phyloP scores from a whole-genome alignment of 2,113 vertebrate species.

The Rostratula benghalensis region DNA sequence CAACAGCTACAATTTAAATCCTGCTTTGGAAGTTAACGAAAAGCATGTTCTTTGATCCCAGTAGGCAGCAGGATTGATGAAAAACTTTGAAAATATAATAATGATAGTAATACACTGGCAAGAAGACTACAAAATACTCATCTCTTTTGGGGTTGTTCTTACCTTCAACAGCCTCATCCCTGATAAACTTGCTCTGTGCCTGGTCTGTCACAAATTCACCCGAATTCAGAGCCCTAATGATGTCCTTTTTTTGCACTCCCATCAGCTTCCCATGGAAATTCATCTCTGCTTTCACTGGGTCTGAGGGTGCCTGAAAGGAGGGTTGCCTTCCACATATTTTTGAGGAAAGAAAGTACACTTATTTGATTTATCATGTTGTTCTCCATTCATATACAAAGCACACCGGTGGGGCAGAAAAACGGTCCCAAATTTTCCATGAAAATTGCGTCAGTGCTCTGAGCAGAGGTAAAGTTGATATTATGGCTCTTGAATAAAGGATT shows the following conservation, averaged over 20 bases:
- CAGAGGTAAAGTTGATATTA: not conserved
- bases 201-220: not conserved
- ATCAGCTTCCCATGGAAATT: rapidly evolving
- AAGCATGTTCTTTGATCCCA: not conserved
- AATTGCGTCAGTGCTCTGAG: not conserved
- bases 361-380: rapidly evolving
- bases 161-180: not conserved
- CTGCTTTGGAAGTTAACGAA: not conserved
- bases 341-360: not conserved
- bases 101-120: not conserved
- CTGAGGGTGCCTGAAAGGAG: not conserved
- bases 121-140: not conserved
- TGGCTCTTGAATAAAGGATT: not conserved
- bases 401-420: not conserved
- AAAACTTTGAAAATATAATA: not conserved
- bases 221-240: not conserved
- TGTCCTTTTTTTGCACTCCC: not conserved
- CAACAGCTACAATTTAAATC: not conserved
- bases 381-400: not conserved
- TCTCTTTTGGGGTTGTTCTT: not conserved
- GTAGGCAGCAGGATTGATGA: not conserved
- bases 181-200: not conserved
- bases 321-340: rapidly evolving
- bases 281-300: rapidly evolving
- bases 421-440: not conserved